phyloP scores from a whole-genome alignment of 1,140 invertebrate genomes.

The Trichonephila clavata region DNA sequence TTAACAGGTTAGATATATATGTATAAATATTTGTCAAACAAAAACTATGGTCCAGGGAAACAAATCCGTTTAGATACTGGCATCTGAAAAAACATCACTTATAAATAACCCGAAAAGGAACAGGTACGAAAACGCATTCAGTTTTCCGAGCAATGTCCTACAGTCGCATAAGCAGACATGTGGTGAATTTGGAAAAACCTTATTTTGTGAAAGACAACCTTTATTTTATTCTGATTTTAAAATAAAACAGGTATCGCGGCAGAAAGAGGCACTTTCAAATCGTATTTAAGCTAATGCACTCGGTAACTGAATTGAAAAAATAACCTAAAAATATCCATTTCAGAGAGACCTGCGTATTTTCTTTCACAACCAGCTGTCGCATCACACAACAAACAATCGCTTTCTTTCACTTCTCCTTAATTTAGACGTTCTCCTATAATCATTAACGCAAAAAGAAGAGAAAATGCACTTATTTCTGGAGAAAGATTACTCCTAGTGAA shows the following conservation, averaged over 20 bases:
- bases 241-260: conserved; percentile 52
- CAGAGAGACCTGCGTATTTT: conserved; percentile 45
- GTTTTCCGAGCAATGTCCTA: background rate
- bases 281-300: conserved; percentile 60
- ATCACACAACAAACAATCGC: conserved; percentile 45
- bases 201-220: background rate
- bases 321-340: conserved; percentile 50
- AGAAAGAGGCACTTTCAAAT: conserved; percentile 29
- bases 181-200: conserved; percentile 34
- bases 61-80: no score
- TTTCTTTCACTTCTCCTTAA: conserved; percentile 52
- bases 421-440: conserved; percentile 59
- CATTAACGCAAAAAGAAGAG: conserved; percentile 64
- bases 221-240: conserved; percentile 45
- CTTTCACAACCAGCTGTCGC: conserved; percentile 63
- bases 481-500: conserved; percentile 41
- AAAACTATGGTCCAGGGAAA: no score
- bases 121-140: background rate
- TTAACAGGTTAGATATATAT: no score
- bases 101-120: background rate
- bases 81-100: no score
- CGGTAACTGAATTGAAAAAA: conserved; percentile 33
- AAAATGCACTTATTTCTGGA: conserved; percentile 47
- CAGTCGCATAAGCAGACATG: conserved; percentile 48
- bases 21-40: no score